These are phyloP conservation scores for Neomonachus schauinslandi DNA, from an alignment of 2,113 vertebrate species.

Conservation along the genomic window DNA sequence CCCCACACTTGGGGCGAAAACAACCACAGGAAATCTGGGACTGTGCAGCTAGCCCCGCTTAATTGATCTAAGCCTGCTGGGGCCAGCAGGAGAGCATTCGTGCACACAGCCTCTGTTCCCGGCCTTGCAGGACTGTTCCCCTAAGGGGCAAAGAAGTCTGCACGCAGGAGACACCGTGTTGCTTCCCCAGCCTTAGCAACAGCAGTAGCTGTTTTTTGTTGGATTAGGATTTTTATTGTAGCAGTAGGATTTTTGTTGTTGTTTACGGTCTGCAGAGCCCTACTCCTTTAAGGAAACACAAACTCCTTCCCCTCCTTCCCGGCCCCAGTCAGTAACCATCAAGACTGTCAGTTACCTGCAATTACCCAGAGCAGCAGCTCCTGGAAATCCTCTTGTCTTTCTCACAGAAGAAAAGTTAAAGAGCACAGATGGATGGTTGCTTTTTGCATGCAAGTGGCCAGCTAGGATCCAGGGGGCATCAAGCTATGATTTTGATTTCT, in stretches of 20 bases:
- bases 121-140: constrained; percentile 60
- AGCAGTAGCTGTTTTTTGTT: no score
- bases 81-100: constrained; percentile 76
- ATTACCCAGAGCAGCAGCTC: constrained; percentile 70
- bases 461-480: constrained; percentile 77
- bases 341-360: constrained; percentile 73
- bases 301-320: constrained; percentile 70
- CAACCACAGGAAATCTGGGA: constrained; percentile 86
- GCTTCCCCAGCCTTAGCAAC: constrained; percentile 81
- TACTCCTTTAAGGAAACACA: constrained; percentile 68
- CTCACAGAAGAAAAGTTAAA: constrained; percentile 80
- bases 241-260: constrained; percentile 23
- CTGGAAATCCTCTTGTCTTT: constrained; percentile 60
- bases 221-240: no score
- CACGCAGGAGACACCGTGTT: constrained; percentile 75
- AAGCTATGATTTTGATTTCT: constrained; percentile 61
- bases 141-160: constrained; percentile 74
- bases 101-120: constrained; percentile 58
- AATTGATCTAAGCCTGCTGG: constrained; percentile 79
- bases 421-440: constrained; percentile 85
- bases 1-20: constrained; percentile 84
- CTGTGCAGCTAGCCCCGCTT: constrained; percentile 80
- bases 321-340: constrained; percentile 61
- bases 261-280: constrained; percentile 47
- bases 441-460: constrained; percentile 82